phyloP scores from a whole-genome alignment of 53 echinoderm and acorn worm genomes.

The Antedon mediterranea region DNA sequence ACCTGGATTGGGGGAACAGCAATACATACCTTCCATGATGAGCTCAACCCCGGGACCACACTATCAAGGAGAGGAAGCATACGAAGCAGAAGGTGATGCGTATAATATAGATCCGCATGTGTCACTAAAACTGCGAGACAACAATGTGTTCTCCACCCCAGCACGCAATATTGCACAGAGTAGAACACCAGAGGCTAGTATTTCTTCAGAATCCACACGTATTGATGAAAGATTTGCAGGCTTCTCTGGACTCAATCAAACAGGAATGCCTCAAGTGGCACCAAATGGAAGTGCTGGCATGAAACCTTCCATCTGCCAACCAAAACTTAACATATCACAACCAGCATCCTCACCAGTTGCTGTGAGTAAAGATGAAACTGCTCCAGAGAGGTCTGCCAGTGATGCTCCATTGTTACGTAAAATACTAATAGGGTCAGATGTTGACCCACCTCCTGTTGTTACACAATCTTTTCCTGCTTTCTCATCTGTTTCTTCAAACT shows the following conservation, averaged over 20 bases:
- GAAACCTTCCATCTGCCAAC: not conserved
- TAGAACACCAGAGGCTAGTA: not conserved
- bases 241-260: not conserved
- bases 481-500: not conserved
- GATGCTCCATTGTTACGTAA: not conserved
- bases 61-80: not conserved
- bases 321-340: not conserved
- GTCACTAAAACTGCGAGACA: too few relatives aligned
- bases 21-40: not conserved
- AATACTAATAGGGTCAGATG: not conserved
- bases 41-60: not conserved
- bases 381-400: not conserved
- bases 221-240: not conserved
- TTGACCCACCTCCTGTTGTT: not conserved
- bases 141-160: not conserved
- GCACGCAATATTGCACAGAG: not conserved
- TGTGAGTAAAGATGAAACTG: not conserved
- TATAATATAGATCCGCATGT: too few relatives aligned
- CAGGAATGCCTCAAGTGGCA: not conserved
- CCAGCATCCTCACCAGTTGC: not conserved
- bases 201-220: not conserved
- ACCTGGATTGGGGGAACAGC: not conserved
- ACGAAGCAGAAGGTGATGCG: not conserved
- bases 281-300: not conserved
- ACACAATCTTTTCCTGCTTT: too few relatives aligned